Conservation (phyloP, 2,797 vertebrate genomes). For the Paedocypris micromegethes region DNA sequence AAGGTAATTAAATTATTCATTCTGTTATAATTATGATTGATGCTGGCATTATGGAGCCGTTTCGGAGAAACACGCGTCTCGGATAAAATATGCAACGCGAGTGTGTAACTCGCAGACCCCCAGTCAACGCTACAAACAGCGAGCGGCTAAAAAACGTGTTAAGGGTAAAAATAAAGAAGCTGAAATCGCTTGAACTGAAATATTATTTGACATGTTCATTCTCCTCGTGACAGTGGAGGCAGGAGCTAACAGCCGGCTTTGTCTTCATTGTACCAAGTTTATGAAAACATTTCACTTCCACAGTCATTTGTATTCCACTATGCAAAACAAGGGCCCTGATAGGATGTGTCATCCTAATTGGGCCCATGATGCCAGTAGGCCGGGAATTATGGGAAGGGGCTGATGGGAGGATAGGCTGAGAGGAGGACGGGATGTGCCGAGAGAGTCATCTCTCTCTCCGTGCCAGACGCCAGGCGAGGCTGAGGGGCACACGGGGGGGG, state of each 20-base stretch:
- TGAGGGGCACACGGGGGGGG: constrained; percentile 76
- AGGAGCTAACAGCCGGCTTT: constrained; percentile 72
- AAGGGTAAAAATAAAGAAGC: constrained; percentile 43
- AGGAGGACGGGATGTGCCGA: constrained; percentile 70
- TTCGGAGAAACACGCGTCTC: constrained; percentile 47
- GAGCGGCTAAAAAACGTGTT: constrained; percentile 23
- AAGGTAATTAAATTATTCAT: constrained; percentile 69
- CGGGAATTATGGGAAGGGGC: constrained; percentile 81
- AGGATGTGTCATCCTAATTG: constrained; percentile 93
- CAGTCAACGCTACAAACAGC: constrained; percentile 25
- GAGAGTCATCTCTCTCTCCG: constrained; percentile 78
- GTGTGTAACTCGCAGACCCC: constrained; percentile 29
- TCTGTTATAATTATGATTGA: constrained; percentile 70
- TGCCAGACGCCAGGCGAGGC: constrained; percentile 78
- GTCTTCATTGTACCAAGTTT: constrained; percentile 81
- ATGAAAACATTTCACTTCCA: constrained; percentile 86
- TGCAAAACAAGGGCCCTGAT: constrained; percentile 91
- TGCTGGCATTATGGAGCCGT: constrained; percentile 59
- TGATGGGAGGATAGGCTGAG: constrained; percentile 68
- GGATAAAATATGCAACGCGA: constrained; percentile 3
- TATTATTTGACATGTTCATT: constrained; percentile 81
- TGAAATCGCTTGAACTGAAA: constrained; percentile 71
- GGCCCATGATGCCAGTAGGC: constrained; percentile 88
- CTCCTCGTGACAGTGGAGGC: constrained; percentile 78
- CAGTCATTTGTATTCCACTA: constrained; percentile 86